These are phyloP conservation scores for Illadopsis cleaveri DNA, from an alignment of 2,113 vertebrate genomes.

Conservation along the genomic window DNA sequence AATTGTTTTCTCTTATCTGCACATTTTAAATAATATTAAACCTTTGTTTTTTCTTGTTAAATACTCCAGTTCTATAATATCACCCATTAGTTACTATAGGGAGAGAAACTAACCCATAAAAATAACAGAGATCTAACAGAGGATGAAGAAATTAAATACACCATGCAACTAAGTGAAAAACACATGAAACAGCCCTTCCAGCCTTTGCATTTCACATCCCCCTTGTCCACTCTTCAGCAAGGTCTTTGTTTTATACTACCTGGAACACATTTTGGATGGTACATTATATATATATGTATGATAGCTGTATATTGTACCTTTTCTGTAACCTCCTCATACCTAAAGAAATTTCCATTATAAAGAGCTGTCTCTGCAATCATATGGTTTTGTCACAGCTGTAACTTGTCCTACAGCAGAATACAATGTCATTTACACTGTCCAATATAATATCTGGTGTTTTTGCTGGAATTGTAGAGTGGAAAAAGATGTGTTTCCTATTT, in stretches of 20 bases:
- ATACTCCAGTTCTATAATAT: neutral
- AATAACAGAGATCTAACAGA: neutral
- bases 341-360: neutral
- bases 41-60: neutral
- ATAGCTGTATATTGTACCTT: neutral
- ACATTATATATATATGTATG: no score
- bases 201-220: neutral
- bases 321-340: neutral
- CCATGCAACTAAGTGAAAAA: neutral
- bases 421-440: neutral
- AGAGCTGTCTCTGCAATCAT: neutral
- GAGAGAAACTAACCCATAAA: conserved; percentile 4
- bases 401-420: neutral
- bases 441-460: neutral
- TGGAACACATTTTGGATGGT: neutral
- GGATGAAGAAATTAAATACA: neutral
- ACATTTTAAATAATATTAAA: conserved; percentile 4
- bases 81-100: neutral
- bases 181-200: neutral
- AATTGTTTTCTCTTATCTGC: neutral
- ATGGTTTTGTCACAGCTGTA: neutral
- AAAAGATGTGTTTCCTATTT: neutral
- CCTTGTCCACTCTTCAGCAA: neutral
- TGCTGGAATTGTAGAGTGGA: neutral
- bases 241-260: neutral